phyloP scores from a whole-genome alignment of 2,113 vertebrate genomes.

The Lepus timidus region DNA sequence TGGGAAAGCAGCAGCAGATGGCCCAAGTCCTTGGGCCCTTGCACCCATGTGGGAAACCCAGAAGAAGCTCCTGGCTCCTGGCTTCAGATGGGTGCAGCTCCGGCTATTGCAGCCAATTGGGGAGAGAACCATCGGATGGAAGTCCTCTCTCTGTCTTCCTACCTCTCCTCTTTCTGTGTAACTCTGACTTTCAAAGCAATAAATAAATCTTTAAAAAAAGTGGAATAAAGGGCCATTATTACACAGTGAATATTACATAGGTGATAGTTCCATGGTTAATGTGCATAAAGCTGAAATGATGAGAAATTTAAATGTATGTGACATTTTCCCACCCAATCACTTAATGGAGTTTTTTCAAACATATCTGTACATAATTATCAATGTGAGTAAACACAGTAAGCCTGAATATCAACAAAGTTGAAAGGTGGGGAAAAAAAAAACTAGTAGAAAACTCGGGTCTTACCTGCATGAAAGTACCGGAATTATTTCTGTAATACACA shows the following conservation, averaged over 20 bases:
- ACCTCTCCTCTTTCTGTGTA: too few relatives aligned
- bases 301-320: background rate
- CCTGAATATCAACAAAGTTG: background rate
- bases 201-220: background rate
- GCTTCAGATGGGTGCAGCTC: too few relatives aligned
- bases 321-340: background rate
- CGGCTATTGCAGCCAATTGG: too few relatives aligned
- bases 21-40: too few relatives aligned
- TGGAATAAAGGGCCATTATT: background rate
- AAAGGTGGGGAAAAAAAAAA: background rate
- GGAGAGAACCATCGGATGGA: too few relatives aligned
- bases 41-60: too few relatives aligned
- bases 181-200: too few relatives aligned
- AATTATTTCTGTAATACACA: conserved; percentile 91
- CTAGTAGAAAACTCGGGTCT: conserved; percentile 75
- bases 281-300: background rate
- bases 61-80: too few relatives aligned
- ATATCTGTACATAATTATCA: background rate
- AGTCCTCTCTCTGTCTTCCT: too few relatives aligned
- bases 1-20: too few relatives aligned
- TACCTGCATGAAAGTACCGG: conserved; percentile 90
- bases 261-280: background rate
- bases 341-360: conserved; percentile 8
- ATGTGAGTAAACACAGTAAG: background rate
- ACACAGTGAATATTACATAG: background rate